These are phyloP conservation scores for Pristis pectinata DNA, from an alignment of 2,797 vertebrate genomes.

Conservation along the genomic window DNA sequence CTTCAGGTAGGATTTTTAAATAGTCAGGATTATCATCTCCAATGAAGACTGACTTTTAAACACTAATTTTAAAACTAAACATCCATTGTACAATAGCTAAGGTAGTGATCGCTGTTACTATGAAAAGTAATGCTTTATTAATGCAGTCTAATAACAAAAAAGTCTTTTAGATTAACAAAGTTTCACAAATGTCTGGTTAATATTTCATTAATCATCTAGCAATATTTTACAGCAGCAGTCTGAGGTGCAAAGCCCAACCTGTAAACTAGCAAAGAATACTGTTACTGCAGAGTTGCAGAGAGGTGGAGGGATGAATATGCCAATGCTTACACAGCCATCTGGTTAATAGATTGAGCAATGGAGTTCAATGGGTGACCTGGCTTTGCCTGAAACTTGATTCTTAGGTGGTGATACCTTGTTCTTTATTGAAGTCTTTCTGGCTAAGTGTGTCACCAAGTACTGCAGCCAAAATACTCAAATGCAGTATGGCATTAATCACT, in stretches of 20 bases:
- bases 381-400: too few relatives aligned
- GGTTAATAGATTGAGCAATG: too few relatives aligned
- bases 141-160: neutral
- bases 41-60: neutral
- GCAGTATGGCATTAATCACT: too few relatives aligned
- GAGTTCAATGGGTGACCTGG: neutral
- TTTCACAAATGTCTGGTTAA: neutral
- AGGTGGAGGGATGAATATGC: too few relatives aligned
- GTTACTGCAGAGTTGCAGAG: neutral
- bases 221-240: neutral
- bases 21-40: neutral
- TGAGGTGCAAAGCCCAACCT: neutral
- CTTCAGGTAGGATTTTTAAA: slow-evolving; percentile 71
- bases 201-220: neutral
- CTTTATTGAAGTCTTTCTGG: neutral
- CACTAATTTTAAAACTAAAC: neutral
- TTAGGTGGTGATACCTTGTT: neutral
- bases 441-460: neutral
- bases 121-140: neutral
- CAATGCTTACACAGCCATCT: too few relatives aligned
- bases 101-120: neutral
- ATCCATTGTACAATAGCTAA: neutral
- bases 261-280: neutral
- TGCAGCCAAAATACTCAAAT: neutral
- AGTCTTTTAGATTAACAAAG: neutral